phyloP scores from a whole-genome alignment of 1,140 invertebrate species.

The Rhizoglyphus robini region DNA sequence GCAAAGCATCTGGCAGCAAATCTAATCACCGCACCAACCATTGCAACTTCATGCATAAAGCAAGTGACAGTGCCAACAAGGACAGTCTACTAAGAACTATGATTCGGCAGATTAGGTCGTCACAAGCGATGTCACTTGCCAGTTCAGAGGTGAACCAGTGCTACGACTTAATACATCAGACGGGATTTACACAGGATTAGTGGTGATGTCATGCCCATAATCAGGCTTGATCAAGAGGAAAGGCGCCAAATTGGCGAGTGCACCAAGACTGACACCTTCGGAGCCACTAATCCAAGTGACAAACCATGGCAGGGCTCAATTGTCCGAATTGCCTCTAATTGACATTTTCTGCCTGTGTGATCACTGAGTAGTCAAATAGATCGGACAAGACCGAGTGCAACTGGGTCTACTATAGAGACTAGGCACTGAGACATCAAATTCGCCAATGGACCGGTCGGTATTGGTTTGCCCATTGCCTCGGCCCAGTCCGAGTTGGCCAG shows the following conservation, averaged over 20 bases:
- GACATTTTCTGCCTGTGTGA: no score
- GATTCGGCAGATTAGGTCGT: neutral
- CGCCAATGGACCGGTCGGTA: no score
- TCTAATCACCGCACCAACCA: conserved; percentile 10
- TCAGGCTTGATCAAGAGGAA: neutral
- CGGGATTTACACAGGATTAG: conserved; percentile 6
- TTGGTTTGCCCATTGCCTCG: no score
- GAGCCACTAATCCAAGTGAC: neutral
- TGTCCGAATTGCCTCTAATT: neutral
- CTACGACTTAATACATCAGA: neutral
- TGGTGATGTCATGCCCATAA: neutral
- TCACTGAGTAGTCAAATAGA: no score
- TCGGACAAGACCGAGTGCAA: no score
- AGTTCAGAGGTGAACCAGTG: neutral
- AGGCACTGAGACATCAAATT: no score
- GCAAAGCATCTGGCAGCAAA: no score
- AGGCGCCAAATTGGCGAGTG: neutral
- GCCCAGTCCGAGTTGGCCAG: no score
- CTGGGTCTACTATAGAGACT: no score
- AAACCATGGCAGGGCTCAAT: conserved; percentile 2
- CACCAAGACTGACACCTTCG: neutral
- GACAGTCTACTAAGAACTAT: neutral
- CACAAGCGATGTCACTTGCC: neutral
- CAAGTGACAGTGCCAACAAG: neutral
- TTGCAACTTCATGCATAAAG: no score